Evolutionary conservation across 2,797 vertebrate species (phyloP).

Genomic region (Amniataba percoides): DNA sequence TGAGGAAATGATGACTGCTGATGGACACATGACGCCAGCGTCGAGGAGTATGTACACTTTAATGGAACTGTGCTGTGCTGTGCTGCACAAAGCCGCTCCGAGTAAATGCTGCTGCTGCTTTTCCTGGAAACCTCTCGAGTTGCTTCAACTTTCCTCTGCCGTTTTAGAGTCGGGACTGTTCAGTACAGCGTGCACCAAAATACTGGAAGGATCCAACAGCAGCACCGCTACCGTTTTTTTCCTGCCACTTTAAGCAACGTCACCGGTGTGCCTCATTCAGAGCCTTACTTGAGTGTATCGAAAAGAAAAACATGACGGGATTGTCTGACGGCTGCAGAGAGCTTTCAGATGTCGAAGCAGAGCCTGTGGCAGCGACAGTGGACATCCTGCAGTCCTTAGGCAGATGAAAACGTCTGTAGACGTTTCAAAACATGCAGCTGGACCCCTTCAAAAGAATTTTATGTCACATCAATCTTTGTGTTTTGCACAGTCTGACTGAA

Average conservation of each 20-base stretch:
- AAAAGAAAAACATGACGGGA: background rate
- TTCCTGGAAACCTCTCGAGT: constrained; percentile 15
- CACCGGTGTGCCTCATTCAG: constrained; percentile 72
- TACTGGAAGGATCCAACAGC: constrained; percentile 5
- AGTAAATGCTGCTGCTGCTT: constrained; percentile 46
- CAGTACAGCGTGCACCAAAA: background rate
- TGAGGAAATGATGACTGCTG: constrained; percentile 80
- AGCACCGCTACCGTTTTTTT: constrained; percentile 13
- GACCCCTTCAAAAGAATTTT: constrained; percentile 11
- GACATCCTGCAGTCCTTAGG: background rate
- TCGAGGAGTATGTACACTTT: constrained; percentile 10
- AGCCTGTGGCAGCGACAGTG: background rate
- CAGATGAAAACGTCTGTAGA: constrained; percentile 18
- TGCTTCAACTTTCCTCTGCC: background rate
- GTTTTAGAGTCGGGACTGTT: constrained; percentile 8
- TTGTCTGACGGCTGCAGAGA: constrained; percentile 9
- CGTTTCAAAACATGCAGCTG: constrained; percentile 1
- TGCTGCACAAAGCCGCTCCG: constrained; percentile 26
- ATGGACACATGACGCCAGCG: constrained; percentile 20
- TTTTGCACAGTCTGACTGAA: constrained; percentile 8
- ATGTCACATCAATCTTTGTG: constrained; percentile 2
- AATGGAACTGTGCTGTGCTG: constrained; percentile 52
- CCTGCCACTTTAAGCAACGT: constrained; percentile 35
- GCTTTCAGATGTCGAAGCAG: background rate
- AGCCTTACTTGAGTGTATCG: constrained; percentile 36